Evolutionary conservation across 2,797 vertebrate genomes (phyloP), one percentile per base, ranked within the genome.

Genomic region (Lemur catta): DNA sequence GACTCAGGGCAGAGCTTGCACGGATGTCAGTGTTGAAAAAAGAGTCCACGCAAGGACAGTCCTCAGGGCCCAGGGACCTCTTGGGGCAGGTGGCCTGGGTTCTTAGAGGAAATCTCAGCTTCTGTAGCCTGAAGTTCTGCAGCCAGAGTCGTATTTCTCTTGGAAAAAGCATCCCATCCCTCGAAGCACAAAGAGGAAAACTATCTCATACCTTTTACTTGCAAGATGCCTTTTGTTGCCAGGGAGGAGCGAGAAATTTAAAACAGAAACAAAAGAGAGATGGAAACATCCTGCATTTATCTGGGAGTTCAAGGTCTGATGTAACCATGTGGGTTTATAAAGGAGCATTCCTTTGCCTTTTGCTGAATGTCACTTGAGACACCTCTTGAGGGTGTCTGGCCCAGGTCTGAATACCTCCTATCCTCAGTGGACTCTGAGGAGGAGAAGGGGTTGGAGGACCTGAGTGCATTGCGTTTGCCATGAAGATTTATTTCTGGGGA

Each of bases 341-440:
- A 86, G 50, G 71, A 7, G 3, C 46, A 38, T 20, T 48, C 74
- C 74, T 96, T 59, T 11, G 46, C 86, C 76, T 67, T 75, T 52
- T 18, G 57, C 48, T 59, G 55, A 93, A 59, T 24, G 89, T 71
- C 71, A 82, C 67, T 74, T 81, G 90, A 91, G 72, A 92, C 43
- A 7, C 50, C 13, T 85, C 81, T 88, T 35, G n/a, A 65, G 41
- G 57, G 67, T n/a, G n/a, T 78, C 81, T 52, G 84, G 33, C 61
- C n/a, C 33, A 80, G 61, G 52, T 69, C 69, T 80, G 35, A 28
- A 43, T 59, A 74, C 84, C 52, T 96, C 67, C 82, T 55, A 90
- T 12, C 24, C 72, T 63, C 20, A 4, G 2, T 61, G 75, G 57
- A 59, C 43, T 72, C 46, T 46, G 57, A 33, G 71, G 46, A 78